Percentiles rank a stretch among this genome's conserved stretches.
Evolutionary conservation across 2,888 invertebrate genomes (phyloP).

Genomic region (Pardosa pseudoannulata): DNA sequence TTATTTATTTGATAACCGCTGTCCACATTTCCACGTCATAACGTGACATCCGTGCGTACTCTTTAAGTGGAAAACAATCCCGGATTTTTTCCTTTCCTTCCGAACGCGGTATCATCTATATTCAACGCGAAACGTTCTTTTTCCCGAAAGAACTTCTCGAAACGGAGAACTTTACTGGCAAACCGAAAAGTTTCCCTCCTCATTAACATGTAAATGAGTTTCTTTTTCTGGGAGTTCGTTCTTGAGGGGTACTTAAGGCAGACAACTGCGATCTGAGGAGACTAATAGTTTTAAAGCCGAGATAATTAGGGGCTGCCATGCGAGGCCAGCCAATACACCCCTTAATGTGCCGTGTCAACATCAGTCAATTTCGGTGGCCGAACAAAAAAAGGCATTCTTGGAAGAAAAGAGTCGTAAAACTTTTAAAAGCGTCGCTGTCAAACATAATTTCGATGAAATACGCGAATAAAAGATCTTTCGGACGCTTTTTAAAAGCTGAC

Average conservation of each 20-base stretch:
- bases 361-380: not conserved
- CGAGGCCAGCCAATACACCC: not conserved
- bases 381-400: not conserved
- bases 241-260: not conserved
- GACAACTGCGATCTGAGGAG: not conserved
- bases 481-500: not conserved
- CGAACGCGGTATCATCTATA: not conserved
- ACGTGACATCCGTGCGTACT: no score
- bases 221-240: not conserved
- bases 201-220: conserved; percentile 25
- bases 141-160: no score
- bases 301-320: conserved; percentile 1
- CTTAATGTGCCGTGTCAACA: not conserved
- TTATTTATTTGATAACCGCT: no score
- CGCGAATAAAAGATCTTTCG: not conserved
- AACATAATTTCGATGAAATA: not conserved
- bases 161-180: no score
- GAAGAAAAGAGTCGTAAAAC: not conserved
- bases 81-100: no score
- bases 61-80: no score
- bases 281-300: conserved; percentile 13
- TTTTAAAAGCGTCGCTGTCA: not conserved
- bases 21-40: no score
- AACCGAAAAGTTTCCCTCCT: conserved; percentile 13
- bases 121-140: not conserved